Evolutionary conservation across 1,140 invertebrate species (phyloP).

Genomic region (Popillia japonica): DNA sequence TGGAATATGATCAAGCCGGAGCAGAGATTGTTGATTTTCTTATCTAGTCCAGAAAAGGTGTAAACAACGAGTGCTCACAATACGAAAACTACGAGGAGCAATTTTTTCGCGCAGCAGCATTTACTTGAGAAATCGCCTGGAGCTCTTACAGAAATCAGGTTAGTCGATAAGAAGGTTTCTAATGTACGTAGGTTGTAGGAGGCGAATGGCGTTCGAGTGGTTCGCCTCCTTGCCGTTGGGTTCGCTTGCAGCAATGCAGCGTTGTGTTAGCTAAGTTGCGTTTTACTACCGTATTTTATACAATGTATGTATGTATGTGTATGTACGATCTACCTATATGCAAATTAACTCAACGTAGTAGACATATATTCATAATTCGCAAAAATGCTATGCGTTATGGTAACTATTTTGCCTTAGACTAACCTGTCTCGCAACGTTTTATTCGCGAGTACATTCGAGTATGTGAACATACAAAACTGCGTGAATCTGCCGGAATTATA

Average conservation of each 20-base stretch:
- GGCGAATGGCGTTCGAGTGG: slow-evolving; percentile 42
- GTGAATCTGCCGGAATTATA: too few relatives aligned
- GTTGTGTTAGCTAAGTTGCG: neutral
- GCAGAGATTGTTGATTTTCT: slow-evolving; percentile 42
- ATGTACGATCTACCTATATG: neutral
- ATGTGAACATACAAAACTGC: too few relatives aligned
- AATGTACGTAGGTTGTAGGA: slow-evolving; percentile 46
- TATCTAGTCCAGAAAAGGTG: slow-evolving; percentile 47
- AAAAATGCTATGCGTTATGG: neutral
- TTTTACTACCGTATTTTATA: neutral
- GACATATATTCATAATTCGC: neutral
- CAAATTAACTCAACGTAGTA: neutral
- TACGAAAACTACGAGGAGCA: slow-evolving; percentile 46
- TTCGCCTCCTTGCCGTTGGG: slow-evolving; percentile 49
- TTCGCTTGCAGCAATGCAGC: slow-evolving; percentile 41
- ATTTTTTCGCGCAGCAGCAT: slow-evolving; percentile 37
- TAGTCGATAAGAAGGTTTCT: slow-evolving; percentile 53
- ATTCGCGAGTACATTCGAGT: too few relatives aligned
- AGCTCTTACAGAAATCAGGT: slow-evolving; percentile 49
- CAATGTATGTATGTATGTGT: neutral
- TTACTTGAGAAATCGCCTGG: slow-evolving; percentile 44
- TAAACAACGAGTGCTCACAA: slow-evolving; percentile 45
- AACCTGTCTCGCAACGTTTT: too few relatives aligned
- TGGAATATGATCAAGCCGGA: slow-evolving; percentile 3
- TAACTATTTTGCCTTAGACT: neutral